Percentiles rank a stretch among this genome's conserved stretches.
phyloP scores from a whole-genome alignment of 2,888 invertebrate species.

The Drosophila anceps region DNA sequence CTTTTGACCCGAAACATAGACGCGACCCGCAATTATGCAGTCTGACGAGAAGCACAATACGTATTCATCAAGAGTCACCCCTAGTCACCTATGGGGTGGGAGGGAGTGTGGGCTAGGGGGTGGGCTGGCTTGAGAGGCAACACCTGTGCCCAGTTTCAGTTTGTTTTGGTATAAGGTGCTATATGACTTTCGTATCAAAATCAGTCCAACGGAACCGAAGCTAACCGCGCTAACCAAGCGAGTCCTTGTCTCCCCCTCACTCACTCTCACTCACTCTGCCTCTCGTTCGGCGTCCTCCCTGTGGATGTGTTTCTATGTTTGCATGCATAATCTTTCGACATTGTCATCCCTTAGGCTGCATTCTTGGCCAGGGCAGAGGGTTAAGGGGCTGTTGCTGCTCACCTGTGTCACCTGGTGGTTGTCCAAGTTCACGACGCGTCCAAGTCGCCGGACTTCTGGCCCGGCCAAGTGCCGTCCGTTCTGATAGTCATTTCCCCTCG shows the following conservation, averaged over 20 bases:
- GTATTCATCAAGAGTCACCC: slow-evolving; percentile 62
- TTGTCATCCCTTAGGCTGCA: slow-evolving; percentile 71
- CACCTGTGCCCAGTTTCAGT: slow-evolving; percentile 65
- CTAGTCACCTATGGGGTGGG: background rate
- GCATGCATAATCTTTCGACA: slow-evolving; percentile 80
- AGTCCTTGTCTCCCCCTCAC: slow-evolving; percentile 14
- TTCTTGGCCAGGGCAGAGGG: slow-evolving; percentile 43
- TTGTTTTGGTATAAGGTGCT: slow-evolving; percentile 68
- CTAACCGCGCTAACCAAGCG: slow-evolving; percentile 46
- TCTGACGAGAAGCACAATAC: slow-evolving; percentile 28
- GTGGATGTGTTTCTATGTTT: slow-evolving; percentile 57
- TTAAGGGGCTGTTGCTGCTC: slow-evolving; percentile 38
- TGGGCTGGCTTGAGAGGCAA: slow-evolving; percentile 73
- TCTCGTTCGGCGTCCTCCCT: background rate
- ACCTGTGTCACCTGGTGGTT: slow-evolving; percentile 60
- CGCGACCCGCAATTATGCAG: slow-evolving; percentile 62
- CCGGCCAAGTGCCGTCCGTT: slow-evolving; percentile 32
- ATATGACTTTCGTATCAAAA: slow-evolving; percentile 78
- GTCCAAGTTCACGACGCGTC: slow-evolving; percentile 57
- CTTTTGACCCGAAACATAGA: slow-evolving; percentile 70
- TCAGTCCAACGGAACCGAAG: slow-evolving; percentile 79
- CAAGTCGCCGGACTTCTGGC: slow-evolving; percentile 12
- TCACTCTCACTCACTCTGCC: background rate
- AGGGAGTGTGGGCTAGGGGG: slow-evolving; percentile 2
- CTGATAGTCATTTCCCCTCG: slow-evolving; percentile 77